phyloP scores from a whole-genome alignment of 37 sponge, comb jelly and placozoan genomes.

The Lycopodina hypogea region DNA sequence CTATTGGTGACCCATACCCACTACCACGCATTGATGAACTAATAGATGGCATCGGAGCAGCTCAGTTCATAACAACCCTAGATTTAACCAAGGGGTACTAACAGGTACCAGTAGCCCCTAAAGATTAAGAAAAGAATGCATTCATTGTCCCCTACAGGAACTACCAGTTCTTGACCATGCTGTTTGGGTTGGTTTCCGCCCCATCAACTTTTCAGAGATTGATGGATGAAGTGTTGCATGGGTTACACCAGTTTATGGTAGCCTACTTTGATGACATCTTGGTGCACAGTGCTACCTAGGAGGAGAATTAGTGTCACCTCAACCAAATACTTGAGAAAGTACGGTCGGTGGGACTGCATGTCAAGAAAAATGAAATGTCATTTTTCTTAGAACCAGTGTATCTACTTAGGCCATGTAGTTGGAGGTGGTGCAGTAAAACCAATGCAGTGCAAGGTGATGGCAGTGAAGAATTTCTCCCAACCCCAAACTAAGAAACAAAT shows the following conservation, averaged over 20 bases:
- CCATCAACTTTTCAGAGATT: slow-evolving; percentile 74
- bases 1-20: no score
- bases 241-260: slow-evolving; percentile 3
- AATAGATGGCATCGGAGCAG: no score
- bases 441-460: slow-evolving; percentile 37
- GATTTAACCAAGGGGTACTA: slow-evolving; percentile 69
- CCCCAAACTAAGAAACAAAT: slow-evolving; percentile 52
- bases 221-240: slow-evolving; percentile 46
- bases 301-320: slow-evolving; percentile 55
- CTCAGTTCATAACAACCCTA: no score
- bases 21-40: no score
- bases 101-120: slow-evolving; percentile 55
- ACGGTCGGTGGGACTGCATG: slow-evolving; percentile 34
- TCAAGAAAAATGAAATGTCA: slow-evolving; percentile 57
- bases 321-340: slow-evolving; percentile 19
- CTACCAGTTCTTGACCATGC: slow-evolving; percentile 67
- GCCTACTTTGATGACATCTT: slow-evolving; percentile 71
- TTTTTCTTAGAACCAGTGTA: slow-evolving; percentile 39
- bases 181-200: slow-evolving; percentile 68
- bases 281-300: slow-evolving; percentile 46
- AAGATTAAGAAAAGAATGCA: slow-evolving; percentile 45
- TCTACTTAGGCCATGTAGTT: slow-evolving; percentile 58
- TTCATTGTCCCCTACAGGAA: slow-evolving; percentile 60
- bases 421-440: slow-evolving; percentile 48
- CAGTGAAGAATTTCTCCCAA: slow-evolving; percentile 28